Base-by-base conservation (phyloP, 2,888 invertebrate genomes). In the Ellobium chinense region DNA sequence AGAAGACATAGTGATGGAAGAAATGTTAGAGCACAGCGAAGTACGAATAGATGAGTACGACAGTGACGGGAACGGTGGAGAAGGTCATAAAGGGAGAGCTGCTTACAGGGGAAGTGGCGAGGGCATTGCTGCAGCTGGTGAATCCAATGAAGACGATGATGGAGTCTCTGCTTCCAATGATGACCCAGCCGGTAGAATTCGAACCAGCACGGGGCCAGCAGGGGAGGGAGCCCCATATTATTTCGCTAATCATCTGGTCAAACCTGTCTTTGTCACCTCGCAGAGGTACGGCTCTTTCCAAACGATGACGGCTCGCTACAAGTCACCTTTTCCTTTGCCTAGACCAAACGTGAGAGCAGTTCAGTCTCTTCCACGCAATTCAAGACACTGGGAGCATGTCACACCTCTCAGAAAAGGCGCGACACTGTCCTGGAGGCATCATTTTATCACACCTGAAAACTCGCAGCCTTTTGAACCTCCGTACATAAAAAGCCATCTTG, bases 221-320 rank as follows among this genome's bases (percentile, higher is more conserved):
- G 37, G 66, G 7, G 65, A 68, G 21, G 65, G 56, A 5, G 65
- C 37, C n/a, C 58, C 66, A 0, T 74, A 66, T 60, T 74, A 74
- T 68, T 80, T 80, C 72, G 80, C 80, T 31, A 73, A 66, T 36
- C 31, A 74, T 34, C 60, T 74, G 18, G 74, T 80, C n/a, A 80
- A 80, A 68, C 80, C 80, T 29, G 34, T 74, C 46, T 60, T 80
- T 31, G 74, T 74, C 2, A 80, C 74, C 2, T 74, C 80, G 4
- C 73, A 80, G 31, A 46, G 74, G n/a, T 74, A 80, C 31, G 80
- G 80, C 21, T 74, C 73, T 4, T 74, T 74, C 36, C 65, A 74
- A 34, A 58, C 66, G 4, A 68, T 74, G 68, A 31, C 80, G n/a
- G 18, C 80, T 4, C 80, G 60, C 34, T 63, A 66, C 31, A 66